These are phyloP conservation scores for Zaprionus bogoriensis DNA, from an alignment of 2,888 invertebrate genomes.

Conservation along the genomic window DNA sequence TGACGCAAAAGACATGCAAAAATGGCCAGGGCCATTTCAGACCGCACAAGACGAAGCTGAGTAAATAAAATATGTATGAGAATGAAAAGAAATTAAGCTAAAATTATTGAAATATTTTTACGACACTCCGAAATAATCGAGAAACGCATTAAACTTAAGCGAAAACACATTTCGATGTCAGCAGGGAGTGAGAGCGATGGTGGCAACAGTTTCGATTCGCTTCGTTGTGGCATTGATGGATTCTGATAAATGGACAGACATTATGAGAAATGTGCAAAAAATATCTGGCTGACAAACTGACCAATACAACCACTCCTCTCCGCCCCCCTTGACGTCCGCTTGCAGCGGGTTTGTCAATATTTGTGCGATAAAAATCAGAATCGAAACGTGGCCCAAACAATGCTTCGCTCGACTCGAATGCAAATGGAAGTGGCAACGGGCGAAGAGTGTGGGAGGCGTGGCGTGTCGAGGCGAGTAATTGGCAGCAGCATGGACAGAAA, in stretches of 20 bases:
- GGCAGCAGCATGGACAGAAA: constrained; percentile 55
- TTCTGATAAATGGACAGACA: constrained; percentile 60
- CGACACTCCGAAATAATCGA: constrained; percentile 2
- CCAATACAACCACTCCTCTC: constrained; percentile 24
- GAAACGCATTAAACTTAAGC: background rate
- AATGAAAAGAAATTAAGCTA: constrained; percentile 10
- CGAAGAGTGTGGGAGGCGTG: background rate
- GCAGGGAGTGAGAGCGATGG: background rate
- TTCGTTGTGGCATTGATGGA: constrained; percentile 56
- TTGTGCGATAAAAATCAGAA: constrained; percentile 58
- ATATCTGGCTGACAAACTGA: constrained; percentile 37
- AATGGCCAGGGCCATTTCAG: constrained; percentile 28
- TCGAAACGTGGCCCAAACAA: constrained; percentile 54
- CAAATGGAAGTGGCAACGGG: constrained; percentile 5
- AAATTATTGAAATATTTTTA: constrained; percentile 25
- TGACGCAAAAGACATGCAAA: constrained; percentile 27
- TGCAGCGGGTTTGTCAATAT: constrained; percentile 46
- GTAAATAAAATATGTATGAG: constrained; percentile 18
- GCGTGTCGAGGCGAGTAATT: constrained; percentile 43
- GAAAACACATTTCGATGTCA: background rate
- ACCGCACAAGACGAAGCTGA: constrained; percentile 14
- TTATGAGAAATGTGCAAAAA: constrained; percentile 54
- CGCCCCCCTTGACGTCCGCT: background rate
- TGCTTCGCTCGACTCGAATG: constrained; percentile 32
- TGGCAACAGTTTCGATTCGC: constrained; percentile 22